Evolutionary conservation across 2,797 vertebrate genomes (phyloP).

Genomic region (Enteromius thamalakanensis): DNA sequence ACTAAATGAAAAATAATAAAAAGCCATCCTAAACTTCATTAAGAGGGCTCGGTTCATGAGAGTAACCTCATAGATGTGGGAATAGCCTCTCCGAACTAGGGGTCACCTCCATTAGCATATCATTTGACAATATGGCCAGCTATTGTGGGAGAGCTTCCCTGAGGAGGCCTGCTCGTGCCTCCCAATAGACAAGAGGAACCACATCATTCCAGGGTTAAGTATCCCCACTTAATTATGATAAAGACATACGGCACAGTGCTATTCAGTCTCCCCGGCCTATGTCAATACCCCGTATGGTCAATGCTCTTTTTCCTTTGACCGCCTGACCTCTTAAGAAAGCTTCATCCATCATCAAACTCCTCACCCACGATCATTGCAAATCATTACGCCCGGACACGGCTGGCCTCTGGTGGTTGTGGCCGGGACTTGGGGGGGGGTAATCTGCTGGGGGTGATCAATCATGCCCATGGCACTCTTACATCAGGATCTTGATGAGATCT

Average conservation of each 20-base stretch:
- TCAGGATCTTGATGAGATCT: conserved; percentile 76
- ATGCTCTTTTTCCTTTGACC: conserved; percentile 60
- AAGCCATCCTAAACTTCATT: conserved; percentile 48
- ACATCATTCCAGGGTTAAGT: conserved; percentile 77
- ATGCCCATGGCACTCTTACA: conserved; percentile 75
- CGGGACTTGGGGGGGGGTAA: conserved; percentile 72
- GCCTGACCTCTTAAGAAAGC: conserved; percentile 62
- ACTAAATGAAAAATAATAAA: neutral
- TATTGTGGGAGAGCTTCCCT: conserved; percentile 75
- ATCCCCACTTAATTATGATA: conserved; percentile 83
- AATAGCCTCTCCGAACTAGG: conserved; percentile 71
- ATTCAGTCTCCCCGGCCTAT: conserved; percentile 67
- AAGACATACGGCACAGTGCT: conserved; percentile 73
- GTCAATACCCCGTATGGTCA: conserved; percentile 71
- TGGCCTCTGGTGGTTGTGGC: conserved; percentile 64
- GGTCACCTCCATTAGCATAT: conserved; percentile 82
- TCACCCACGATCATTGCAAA: conserved; percentile 79
- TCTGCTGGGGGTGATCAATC: conserved; percentile 81
- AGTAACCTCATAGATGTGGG: conserved; percentile 64
- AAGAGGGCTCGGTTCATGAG: conserved; percentile 53
- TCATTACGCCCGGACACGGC: conserved; percentile 73
- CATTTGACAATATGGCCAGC: conserved; percentile 77
- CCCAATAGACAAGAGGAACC: conserved; percentile 71
- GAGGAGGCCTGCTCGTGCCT: conserved; percentile 79
- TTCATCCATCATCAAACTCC: conserved; percentile 83